These are phyloP conservation scores for Takifugu flavidus DNA, from an alignment of 2,113 vertebrate species.

Conservation along the genomic window DNA sequence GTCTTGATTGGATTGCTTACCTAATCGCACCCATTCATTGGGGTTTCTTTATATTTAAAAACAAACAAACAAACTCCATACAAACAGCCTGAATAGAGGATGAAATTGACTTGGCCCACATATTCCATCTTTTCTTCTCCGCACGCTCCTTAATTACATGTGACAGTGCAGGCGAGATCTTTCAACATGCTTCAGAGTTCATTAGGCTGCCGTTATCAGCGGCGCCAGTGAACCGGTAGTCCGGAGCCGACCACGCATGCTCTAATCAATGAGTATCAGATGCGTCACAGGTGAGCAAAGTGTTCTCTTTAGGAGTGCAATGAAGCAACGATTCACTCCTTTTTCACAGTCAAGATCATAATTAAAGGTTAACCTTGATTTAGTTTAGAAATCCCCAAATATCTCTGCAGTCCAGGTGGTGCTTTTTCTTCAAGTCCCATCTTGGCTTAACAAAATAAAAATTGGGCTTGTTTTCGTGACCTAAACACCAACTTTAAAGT, in stretches of 20 bases:
- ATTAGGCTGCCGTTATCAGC: conserved; percentile 58
- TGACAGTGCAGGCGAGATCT: conserved; percentile 53
- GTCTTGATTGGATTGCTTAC: no score
- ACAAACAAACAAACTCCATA: background rate
- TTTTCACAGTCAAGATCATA: no score
- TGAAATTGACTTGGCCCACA: conserved; percentile 34
- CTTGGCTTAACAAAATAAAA: no score
- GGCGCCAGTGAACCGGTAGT: conserved; percentile 46
- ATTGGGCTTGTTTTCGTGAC: no score
- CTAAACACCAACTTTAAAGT: no score
- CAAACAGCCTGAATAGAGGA: conserved; percentile 10
- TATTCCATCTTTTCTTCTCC: conserved; percentile 34
- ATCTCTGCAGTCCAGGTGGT: no score
- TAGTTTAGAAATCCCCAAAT: no score
- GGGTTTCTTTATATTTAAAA: conserved; percentile 6
- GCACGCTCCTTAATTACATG: conserved; percentile 52
- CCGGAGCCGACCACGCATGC: conserved; percentile 45
- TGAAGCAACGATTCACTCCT: background rate
- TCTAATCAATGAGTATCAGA: conserved; percentile 20
- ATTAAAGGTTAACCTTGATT: no score
- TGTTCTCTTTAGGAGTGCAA: background rate
- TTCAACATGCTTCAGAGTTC: conserved; percentile 48
- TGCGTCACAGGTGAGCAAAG: conserved; percentile 37
- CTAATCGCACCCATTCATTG: no score
- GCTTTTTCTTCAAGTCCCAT: no score